Evolutionary conservation across 2,113 vertebrate genomes (phyloP), one percentile per base, ranked within the genome.

Genomic region (Ceyx melanurus): DNA sequence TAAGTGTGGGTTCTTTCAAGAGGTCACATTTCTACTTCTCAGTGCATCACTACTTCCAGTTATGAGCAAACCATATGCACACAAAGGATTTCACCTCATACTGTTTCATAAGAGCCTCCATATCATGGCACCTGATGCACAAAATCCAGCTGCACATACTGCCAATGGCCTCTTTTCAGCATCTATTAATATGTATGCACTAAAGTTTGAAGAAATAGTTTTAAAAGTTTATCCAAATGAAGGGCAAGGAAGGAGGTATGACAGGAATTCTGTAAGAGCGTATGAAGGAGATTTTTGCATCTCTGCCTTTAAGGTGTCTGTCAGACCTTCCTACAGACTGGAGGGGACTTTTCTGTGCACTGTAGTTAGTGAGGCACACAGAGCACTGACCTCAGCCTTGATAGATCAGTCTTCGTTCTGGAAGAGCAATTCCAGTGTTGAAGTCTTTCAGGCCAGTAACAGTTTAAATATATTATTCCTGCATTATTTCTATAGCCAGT

Each of bases 401-500:
- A 74, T 35, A 66, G 50, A 73, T 12, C 72, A 21, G 37, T 2
- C 2, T 17, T 54, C 4, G 0, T 5, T 72, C 58, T 33, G 74
- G 51, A 37, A 58, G 22, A 46, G 57, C n/a, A 68, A 54, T 40
- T 71, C 61, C 60, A 56, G 17, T 3, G 17, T 20, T 31, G 37
- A 83, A 82, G 10, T 23, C 67, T 89, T 81, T 71, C 78, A 91
- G 82, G 13, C 15, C 64, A 67, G 43, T 33, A 88, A 88, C 72
- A 83, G 76, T 82, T 71, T 87, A 66, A 83, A 50, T 53, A 21
- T 54, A 82, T 56, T 86, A 91, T 62, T 88, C 73, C 64, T 73
- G 60, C n/a, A 73, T 71, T 87, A 96, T 67, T 92, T 90, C 91
- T 86, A 80, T 71, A 89, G 74, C 22, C 84, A 82, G 82, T 80